These are phyloP conservation scores for Pungitius pungitius DNA, from an alignment of 2,113 vertebrate genomes.

Conservation along the genomic window DNA sequence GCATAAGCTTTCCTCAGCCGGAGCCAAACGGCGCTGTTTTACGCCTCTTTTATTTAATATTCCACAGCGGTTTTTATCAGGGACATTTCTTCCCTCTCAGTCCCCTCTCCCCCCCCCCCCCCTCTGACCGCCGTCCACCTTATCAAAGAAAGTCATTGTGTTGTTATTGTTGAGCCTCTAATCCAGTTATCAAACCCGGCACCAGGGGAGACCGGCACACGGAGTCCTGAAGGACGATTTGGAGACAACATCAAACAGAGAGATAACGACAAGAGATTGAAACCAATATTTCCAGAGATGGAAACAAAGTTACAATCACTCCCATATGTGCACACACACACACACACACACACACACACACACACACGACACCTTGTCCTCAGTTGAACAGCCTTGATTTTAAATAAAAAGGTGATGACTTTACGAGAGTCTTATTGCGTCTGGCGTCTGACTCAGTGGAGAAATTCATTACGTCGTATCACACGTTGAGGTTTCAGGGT, in stretches of 20 bases:
- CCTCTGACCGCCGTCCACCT: slow-evolving; percentile 35
- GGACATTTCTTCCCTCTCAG: slow-evolving; percentile 34
- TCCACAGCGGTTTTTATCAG: slow-evolving; percentile 53
- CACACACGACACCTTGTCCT: slow-evolving; percentile 40
- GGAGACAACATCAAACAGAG: slow-evolving; percentile 33
- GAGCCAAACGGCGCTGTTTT: slow-evolving; percentile 65
- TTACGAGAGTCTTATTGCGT: slow-evolving; percentile 34
- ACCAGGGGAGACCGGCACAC: slow-evolving; percentile 16
- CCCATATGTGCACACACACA: not conserved
- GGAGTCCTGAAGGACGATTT: slow-evolving; percentile 54
- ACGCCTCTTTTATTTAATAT: slow-evolving; percentile 66
- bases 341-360: not conserved
- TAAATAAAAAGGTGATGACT: slow-evolving; percentile 54
- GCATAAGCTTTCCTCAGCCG: slow-evolving; percentile 47
- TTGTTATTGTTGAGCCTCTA: slow-evolving; percentile 52
- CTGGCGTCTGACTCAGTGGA: too few relatives aligned
- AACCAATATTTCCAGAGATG: slow-evolving; percentile 22
- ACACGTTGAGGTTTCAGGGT: slow-evolving; percentile 69
- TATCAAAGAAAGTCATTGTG: slow-evolving; percentile 70
- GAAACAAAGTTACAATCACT: slow-evolving; percentile 1
- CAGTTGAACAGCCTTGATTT: slow-evolving; percentile 52
- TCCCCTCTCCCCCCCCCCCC: slow-evolving; percentile 4
- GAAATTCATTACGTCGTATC: slow-evolving; percentile 73
- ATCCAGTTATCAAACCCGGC: slow-evolving; percentile 66
- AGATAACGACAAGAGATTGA: slow-evolving; percentile 25